Evolutionary conservation across 2,797 vertebrate genomes (phyloP).

Genomic region (Tauraco hartlaubi): DNA sequence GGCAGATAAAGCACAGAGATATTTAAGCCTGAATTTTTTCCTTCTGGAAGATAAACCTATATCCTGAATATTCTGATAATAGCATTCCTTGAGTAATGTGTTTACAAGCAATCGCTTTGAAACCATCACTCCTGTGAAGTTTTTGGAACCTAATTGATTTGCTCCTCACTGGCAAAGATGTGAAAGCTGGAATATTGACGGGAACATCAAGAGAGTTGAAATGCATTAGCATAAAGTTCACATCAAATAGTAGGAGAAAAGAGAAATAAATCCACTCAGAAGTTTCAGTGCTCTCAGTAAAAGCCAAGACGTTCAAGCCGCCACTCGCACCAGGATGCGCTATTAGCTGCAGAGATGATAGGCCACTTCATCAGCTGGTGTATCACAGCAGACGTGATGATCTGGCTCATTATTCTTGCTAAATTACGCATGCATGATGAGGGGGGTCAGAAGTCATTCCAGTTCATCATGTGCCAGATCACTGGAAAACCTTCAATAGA

Average conservation of each 20-base stretch:
- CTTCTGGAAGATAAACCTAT: neutral
- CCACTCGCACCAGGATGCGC: neutral
- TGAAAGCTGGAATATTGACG: constrained; percentile 2
- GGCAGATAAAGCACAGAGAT: neutral
- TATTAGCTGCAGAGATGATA: neutral
- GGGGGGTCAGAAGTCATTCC: neutral
- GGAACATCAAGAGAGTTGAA: neutral
- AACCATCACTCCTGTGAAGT: neutral
- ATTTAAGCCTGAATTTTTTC: neutral
- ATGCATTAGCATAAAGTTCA: constrained; percentile 19
- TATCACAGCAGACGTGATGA: neutral
- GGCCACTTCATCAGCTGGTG: constrained; percentile 1
- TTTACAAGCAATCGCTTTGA: constrained; percentile 16
- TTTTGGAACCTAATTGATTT: constrained; percentile 1
- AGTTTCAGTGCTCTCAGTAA: constrained; percentile 81
- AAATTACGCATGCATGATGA: neutral
- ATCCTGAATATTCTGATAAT: neutral
- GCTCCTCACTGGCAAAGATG: neutral
- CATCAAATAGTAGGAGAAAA: constrained; percentile 5
- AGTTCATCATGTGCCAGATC: neutral
- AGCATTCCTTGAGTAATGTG: neutral
- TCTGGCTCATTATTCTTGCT: constrained; percentile 29
- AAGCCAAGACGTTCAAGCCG: constrained; percentile 70
- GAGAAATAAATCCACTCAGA: constrained; percentile 78
- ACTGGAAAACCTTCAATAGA: neutral